Evolutionary conservation across 2,888 invertebrate genomes (phyloP).

Genomic region (Perdita meconis): DNA sequence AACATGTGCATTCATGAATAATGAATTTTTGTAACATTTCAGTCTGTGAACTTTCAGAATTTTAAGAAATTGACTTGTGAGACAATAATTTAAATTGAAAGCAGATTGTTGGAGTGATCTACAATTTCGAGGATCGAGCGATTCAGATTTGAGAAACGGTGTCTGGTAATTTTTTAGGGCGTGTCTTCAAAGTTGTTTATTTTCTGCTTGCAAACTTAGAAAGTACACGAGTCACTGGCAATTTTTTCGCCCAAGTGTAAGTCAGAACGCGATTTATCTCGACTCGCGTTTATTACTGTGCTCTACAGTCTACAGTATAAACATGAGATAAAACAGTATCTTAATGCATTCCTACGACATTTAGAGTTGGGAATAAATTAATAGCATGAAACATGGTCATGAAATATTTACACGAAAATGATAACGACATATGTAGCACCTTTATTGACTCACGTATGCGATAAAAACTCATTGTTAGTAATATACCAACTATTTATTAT

Average conservation of each 20-base stretch:
- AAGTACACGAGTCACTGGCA: slow-evolving; percentile 16
- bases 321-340: slow-evolving; percentile 20
- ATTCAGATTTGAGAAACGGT: no score
- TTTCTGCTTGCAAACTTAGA: slow-evolving; percentile 27
- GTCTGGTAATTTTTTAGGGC: not conserved
- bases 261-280: slow-evolving; percentile 30
- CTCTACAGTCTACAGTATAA: not conserved
- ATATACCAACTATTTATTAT: no score
- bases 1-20: no score
- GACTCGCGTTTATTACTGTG: slow-evolving; percentile 16
- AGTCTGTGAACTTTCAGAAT: no score
- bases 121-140: not conserved
- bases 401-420: not conserved
- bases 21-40: no score
- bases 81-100: no score
- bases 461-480: no score
- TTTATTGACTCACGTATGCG: no score
- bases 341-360: slow-evolving; percentile 29
- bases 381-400: not conserved
- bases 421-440: not conserved
- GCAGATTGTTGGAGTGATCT: not conserved
- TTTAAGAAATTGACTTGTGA: no score
- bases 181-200: not conserved
- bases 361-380: slow-evolving; percentile 18
- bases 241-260: slow-evolving; percentile 19